Conservation (phyloP, 1,140 invertebrate species). For the Monochamus saltuarius region DNA sequence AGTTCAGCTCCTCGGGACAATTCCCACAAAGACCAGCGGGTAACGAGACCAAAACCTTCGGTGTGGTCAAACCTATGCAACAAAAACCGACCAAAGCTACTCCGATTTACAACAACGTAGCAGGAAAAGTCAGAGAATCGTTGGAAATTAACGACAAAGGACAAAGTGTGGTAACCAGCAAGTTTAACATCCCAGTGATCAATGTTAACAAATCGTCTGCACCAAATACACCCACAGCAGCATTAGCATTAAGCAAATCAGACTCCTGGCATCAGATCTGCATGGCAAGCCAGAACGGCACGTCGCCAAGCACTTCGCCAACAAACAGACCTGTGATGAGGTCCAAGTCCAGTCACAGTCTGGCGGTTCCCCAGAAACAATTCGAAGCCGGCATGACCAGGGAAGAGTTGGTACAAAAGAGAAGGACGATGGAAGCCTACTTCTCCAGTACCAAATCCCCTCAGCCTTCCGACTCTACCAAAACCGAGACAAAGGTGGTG, state of each 20-base stretch:
- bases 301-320: slow-evolving; percentile 45
- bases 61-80: slow-evolving; percentile 32
- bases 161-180: slow-evolving; percentile 52
- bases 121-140: slow-evolving; percentile 37
- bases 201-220: slow-evolving; percentile 42
- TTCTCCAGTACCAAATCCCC: slow-evolving; percentile 54
- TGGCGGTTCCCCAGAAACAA: slow-evolving; percentile 67
- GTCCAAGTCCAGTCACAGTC: slow-evolving; percentile 70
- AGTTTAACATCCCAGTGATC: slow-evolving; percentile 51
- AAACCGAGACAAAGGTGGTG: slow-evolving; percentile 31
- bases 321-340: slow-evolving; percentile 56
- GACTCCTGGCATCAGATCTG: slow-evolving; percentile 57
- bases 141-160: slow-evolving; percentile 47
- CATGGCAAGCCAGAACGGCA: slow-evolving; percentile 21
- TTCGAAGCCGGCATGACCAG: slow-evolving; percentile 76
- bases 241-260: slow-evolving; percentile 64
- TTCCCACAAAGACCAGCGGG: slow-evolving; percentile 11
- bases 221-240: slow-evolving; percentile 35
- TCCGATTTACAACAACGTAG: slow-evolving; percentile 23
- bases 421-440: slow-evolving; percentile 78
- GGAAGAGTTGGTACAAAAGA: slow-evolving; percentile 71
- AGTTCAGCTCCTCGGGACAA: slow-evolving; percentile 22
- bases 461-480: slow-evolving; percentile 16
- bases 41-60: slow-evolving; percentile 25
- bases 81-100: slow-evolving; percentile 20